A percentile compares a stretch with the other conserved stretches of the same genome.
Conservation (phyloP, 1,140 invertebrate genomes). For the Listronotus oregonensis region DNA sequence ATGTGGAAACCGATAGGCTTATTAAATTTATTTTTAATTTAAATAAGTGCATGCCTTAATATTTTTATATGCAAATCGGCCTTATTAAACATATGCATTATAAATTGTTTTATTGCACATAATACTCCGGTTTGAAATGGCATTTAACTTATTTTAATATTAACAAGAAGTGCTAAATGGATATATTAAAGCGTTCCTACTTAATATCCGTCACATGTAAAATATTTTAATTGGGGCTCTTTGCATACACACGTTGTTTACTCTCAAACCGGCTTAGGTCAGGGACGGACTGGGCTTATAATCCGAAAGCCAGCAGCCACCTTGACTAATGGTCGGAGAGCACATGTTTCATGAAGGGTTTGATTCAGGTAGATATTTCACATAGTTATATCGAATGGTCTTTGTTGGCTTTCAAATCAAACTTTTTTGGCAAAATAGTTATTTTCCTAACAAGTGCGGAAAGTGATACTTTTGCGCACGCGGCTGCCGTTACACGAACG, state of each 20-base stretch:
- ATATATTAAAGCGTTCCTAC: slow-evolving; percentile 34
- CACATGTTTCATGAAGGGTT: no score
- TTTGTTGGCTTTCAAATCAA: no score
- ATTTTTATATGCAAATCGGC: slow-evolving; percentile 18
- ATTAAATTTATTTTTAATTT: slow-evolving; percentile 7
- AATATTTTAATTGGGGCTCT: slow-evolving; percentile 33
- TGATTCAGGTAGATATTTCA: no score
- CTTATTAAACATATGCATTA: slow-evolving; percentile 28
- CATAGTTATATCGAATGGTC: no score
- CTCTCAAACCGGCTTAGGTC: slow-evolving; percentile 3
- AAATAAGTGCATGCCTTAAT: background rate
- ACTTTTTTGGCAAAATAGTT: no score
- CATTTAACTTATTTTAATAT: slow-evolving; percentile 31
- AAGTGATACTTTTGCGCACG: no score
- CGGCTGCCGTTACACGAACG: no score
- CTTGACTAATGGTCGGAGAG: no score
- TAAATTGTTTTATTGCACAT: slow-evolving; percentile 26
- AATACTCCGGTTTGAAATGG: slow-evolving; percentile 16
- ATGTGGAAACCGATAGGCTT: no score
- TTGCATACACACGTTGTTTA: slow-evolving; percentile 19
- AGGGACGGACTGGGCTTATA: slow-evolving; percentile 3
- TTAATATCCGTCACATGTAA: slow-evolving; percentile 31
- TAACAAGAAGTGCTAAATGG: slow-evolving; percentile 38
- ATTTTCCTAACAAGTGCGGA: no score
- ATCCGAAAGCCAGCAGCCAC: no score